Conservation (phyloP, 1,140 invertebrate species). For the Drosophila pseudoobscura region DNA sequence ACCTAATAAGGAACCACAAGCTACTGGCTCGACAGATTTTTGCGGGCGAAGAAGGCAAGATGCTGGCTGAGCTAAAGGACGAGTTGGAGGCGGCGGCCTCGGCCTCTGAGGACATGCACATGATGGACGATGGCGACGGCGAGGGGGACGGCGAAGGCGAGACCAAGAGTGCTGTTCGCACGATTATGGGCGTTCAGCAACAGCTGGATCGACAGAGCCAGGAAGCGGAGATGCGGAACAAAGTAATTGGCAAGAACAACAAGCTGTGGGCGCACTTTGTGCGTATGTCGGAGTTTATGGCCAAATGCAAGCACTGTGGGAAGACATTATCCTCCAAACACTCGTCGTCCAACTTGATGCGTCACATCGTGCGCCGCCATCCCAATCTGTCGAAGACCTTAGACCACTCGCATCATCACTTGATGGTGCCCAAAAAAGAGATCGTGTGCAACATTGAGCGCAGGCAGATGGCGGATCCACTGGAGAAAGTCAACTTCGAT, state of each 20-base stretch:
- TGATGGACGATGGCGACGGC: constrained; percentile 11
- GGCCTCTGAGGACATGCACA: constrained; percentile 51
- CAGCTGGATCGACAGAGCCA: constrained; percentile 39
- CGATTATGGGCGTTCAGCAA: constrained; percentile 54
- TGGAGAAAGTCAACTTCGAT: constrained; percentile 71
- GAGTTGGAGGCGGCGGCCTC: constrained; percentile 64
- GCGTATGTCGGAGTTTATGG: constrained; percentile 70
- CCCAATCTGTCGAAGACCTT: constrained; percentile 66
- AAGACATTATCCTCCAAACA: constrained; percentile 73
- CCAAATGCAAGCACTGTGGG: constrained; percentile 71
- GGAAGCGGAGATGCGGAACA: constrained; percentile 55
- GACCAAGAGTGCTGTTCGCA: constrained; percentile 63
- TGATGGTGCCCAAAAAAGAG: constrained; percentile 62
- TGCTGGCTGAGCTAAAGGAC: constrained; percentile 64
- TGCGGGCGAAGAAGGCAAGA: constrained; percentile 67
- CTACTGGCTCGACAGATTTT: constrained; percentile 57
- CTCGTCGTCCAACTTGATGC: constrained; percentile 70
- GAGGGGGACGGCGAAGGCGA: constrained; percentile 45
- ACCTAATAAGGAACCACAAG: constrained; percentile 69
- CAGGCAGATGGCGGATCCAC: constrained; percentile 51
- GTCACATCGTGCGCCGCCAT: constrained; percentile 68
- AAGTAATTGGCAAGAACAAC: constrained; percentile 71
- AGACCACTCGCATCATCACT: constrained; percentile 60
- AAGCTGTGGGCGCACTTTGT: constrained; percentile 74
- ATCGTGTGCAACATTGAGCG: constrained; percentile 22